These are phyloP conservation scores for Volucella inflata DNA, from an alignment of 2,888 invertebrate species.

Conservation along the genomic window DNA sequence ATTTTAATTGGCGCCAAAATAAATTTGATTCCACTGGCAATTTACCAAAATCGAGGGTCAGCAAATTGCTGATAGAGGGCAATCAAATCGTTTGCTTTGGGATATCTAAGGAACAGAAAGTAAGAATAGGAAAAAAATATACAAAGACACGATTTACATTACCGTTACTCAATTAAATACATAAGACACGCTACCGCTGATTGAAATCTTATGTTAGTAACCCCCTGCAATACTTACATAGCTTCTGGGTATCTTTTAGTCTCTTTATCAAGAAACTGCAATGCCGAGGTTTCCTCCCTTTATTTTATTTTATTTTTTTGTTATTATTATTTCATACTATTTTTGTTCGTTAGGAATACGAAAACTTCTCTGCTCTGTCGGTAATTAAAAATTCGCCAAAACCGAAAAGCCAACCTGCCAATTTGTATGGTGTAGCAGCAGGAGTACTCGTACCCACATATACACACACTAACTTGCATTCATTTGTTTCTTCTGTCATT, in stretches of 20 bases:
- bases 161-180: slow-evolving; percentile 43
- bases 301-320: background rate
- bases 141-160: slow-evolving; percentile 4
- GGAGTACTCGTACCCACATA: no score
- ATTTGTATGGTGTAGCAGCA: slow-evolving; percentile 46
- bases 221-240: slow-evolving; percentile 36
- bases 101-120: slow-evolving; percentile 53
- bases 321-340: background rate
- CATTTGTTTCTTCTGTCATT: slow-evolving; percentile 64
- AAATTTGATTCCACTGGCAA: slow-evolving; percentile 70
- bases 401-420: slow-evolving; percentile 61
- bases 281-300: slow-evolving; percentile 18
- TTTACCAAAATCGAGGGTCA: slow-evolving; percentile 72
- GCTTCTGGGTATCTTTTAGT: background rate
- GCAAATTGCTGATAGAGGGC: slow-evolving; percentile 72
- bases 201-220: slow-evolving; percentile 63
- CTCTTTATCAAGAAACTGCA: slow-evolving; percentile 60
- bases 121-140: background rate
- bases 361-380: slow-evolving; percentile 39
- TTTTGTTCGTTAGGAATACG: slow-evolving; percentile 9
- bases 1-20: slow-evolving; percentile 73
- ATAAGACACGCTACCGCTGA: slow-evolving; percentile 60
- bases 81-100: slow-evolving; percentile 67
- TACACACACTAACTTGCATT: slow-evolving; percentile 27
- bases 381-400: slow-evolving; percentile 65